phyloP scores from a whole-genome alignment of 2,113 vertebrate species.

The Setophaga kirtlandii region DNA sequence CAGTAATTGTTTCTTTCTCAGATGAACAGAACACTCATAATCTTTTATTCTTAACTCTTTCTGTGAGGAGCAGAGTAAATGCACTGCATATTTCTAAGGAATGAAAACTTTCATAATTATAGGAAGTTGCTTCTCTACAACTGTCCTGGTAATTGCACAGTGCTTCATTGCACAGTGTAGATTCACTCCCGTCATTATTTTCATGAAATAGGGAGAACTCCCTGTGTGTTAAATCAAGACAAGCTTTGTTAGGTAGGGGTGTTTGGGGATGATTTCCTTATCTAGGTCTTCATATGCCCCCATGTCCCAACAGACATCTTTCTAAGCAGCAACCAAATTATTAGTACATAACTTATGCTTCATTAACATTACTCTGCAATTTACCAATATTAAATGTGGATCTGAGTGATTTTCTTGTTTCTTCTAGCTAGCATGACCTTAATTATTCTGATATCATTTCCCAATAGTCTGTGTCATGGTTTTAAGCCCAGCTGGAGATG shows the following conservation, averaged over 20 bases:
- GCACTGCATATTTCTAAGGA: background rate
- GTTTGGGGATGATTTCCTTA: background rate
- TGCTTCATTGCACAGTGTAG: background rate
- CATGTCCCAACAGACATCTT: background rate
- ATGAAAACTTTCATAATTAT: background rate
- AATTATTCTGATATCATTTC: background rate
- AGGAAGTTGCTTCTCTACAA: background rate
- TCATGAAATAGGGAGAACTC: background rate
- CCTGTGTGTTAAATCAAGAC: background rate
- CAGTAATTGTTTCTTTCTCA: background rate
- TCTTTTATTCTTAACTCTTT: background rate
- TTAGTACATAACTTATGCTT: background rate
- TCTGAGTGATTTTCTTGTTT: background rate
- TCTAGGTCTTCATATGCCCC: background rate
- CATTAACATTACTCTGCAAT: background rate
- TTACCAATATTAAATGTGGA: background rate
- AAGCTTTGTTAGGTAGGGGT: background rate
- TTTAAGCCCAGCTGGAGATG: background rate
- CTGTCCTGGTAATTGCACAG: background rate
- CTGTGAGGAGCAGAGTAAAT: background rate
- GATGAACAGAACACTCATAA: background rate
- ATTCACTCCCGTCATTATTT: background rate
- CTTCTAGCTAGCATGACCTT: background rate
- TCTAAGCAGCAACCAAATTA: background rate
- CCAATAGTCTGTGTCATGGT: background rate